Evolutionary conservation across 2,797 vertebrate genomes (phyloP).

Genomic region (Micropoecilia bifurca): DNA sequence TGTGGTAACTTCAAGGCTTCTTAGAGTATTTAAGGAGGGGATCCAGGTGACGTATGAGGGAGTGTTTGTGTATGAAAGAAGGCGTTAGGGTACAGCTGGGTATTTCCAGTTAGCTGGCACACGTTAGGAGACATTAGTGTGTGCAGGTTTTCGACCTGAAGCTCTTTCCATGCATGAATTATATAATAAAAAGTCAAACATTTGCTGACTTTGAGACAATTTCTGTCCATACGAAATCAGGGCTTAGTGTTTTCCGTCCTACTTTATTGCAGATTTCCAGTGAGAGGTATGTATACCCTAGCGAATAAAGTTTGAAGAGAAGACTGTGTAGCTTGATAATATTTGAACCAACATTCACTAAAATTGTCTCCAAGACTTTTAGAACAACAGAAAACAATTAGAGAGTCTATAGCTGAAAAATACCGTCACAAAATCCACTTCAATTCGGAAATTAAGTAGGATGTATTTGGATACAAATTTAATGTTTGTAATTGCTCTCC

Average conservation of each 20-base stretch:
- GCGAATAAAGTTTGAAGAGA: background rate
- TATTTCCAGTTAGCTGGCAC: slow-evolving; percentile 18
- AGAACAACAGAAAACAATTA: background rate
- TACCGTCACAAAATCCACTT: background rate
- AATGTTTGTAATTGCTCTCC: slow-evolving; percentile 3
- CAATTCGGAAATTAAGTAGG: background rate
- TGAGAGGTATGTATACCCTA: background rate
- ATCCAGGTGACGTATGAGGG: background rate
- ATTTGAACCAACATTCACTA: slow-evolving; percentile 3
- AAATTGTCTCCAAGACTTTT: background rate
- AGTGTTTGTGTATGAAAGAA: slow-evolving; percentile 16
- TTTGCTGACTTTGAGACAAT: background rate
- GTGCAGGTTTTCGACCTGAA: background rate
- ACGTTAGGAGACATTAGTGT: background rate
- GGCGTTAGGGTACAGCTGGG: slow-evolving; percentile 8
- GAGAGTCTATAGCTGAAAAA: background rate
- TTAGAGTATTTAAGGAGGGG: slow-evolving; percentile 7
- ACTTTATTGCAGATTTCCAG: background rate
- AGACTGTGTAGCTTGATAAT: slow-evolving; percentile 3
- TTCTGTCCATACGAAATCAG: background rate
- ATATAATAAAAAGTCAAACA: background rate
- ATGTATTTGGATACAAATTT: background rate
- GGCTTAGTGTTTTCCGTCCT: background rate
- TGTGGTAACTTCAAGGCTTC: background rate
- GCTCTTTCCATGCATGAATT: background rate